These are phyloP conservation scores for Eupelmus urozonus DNA, from an alignment of 2,888 invertebrate species.

Conservation along the genomic window DNA sequence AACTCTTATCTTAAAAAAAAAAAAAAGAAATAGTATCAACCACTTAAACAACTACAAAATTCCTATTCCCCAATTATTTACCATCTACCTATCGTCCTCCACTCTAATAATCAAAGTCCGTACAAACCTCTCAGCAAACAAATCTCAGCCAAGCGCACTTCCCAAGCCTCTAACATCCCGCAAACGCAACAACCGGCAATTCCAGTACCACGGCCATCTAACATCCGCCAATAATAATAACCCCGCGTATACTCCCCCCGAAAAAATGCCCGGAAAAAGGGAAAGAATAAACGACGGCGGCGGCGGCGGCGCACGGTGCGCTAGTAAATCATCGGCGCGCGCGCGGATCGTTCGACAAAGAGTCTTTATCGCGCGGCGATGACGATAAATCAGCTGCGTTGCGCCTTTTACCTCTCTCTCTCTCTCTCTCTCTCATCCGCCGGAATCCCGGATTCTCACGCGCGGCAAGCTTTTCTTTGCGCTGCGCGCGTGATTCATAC, in stretches of 20 bases:
- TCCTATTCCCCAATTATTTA: too few species aligned
- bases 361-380: slow-evolving; percentile 56
- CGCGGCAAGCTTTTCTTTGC: slow-evolving; percentile 40
- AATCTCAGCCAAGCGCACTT: too few species aligned
- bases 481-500: slow-evolving; percentile 50
- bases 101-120: too few species aligned
- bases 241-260: not conserved
- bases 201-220: not conserved
- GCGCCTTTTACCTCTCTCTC: slow-evolving; percentile 32
- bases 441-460: slow-evolving; percentile 60
- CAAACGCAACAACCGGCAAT: not conserved
- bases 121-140: too few species aligned
- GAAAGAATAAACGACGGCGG: slow-evolving; percentile 19
- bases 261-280: not conserved
- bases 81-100: too few species aligned
- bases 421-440: slow-evolving; percentile 41
- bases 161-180: too few species aligned
- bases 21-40: too few species aligned
- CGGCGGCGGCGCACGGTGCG: slow-evolving; percentile 16
- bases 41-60: too few species aligned
- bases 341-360: slow-evolving; percentile 58
- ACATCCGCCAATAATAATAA: slow-evolving; percentile 29
- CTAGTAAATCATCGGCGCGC: slow-evolving; percentile 55
- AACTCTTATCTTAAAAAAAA: too few species aligned
- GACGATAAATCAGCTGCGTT: slow-evolving; percentile 58